A percentile compares a stretch with the other conserved stretches of the same genome.
These are phyloP conservation scores for Miichthys miiuy DNA, from an alignment of 2,797 vertebrate species.

Conservation along the genomic window DNA sequence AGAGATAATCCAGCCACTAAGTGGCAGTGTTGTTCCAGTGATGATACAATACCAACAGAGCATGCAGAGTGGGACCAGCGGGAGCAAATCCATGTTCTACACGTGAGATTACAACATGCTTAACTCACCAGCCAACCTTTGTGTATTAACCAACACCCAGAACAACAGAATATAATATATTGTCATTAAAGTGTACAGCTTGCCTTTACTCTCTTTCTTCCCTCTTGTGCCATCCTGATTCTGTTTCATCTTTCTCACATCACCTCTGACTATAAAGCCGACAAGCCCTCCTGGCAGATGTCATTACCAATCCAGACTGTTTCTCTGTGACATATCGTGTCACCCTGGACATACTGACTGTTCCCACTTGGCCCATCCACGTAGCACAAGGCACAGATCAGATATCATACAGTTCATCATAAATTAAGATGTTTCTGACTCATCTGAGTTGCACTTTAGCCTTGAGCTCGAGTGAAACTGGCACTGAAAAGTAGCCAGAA, in stretches of 20 bases:
- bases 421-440: conserved; percentile 66
- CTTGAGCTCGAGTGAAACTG: conserved; percentile 62
- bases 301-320: conserved; percentile 59
- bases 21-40: conserved; percentile 85
- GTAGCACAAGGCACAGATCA: conserved; percentile 62
- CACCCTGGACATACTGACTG: conserved; percentile 57
- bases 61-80: conserved; percentile 5
- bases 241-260: conserved; percentile 68
- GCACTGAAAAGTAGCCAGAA: conserved; percentile 65
- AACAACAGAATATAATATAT: background rate
- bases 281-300: conserved; percentile 72
- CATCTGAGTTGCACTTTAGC: conserved; percentile 54
- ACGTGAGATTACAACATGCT: conserved; percentile 68
- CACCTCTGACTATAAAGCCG: conserved; percentile 70
- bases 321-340: conserved; percentile 55
- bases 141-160: conserved; percentile 12
- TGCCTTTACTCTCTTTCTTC: conserved; percentile 25
- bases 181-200: conserved; percentile 3
- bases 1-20: conserved; percentile 72
- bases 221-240: conserved; percentile 67
- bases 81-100: conserved; percentile 51
- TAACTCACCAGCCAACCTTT: conserved; percentile 35
- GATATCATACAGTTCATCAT: conserved; percentile 57
- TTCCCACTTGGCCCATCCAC: conserved; percentile 59
- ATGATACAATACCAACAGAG: conserved; percentile 39